phyloP scores from a whole-genome alignment of 1,140 invertebrate species.

The Hormaphis cornu region DNA sequence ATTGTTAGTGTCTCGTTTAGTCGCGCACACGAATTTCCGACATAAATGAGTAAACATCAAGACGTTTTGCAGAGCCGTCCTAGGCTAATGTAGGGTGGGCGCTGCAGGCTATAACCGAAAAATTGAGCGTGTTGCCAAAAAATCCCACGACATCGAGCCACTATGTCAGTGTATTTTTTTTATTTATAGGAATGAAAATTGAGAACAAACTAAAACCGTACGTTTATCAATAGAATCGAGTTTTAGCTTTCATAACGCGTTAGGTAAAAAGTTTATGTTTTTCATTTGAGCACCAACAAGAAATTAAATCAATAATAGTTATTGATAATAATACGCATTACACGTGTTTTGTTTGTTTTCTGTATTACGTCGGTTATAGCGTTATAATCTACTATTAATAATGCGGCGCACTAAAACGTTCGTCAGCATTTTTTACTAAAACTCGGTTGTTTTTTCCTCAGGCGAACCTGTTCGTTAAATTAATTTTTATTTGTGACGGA shows the following conservation, averaged over 20 bases:
- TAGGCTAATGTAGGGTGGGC: neutral
- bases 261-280: too few species aligned
- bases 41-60: conserved; percentile 3
- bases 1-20: neutral
- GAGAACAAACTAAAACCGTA: conserved; percentile 6
- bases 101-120: neutral
- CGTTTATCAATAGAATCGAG: neutral
- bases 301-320: too few species aligned
- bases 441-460: too few species aligned
- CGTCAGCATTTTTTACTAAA: too few species aligned
- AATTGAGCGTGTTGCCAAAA: neutral
- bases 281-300: too few species aligned
- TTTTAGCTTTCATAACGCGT: neutral
- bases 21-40: neutral
- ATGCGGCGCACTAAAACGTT: too few species aligned
- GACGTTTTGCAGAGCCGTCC: neutral
- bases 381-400: too few species aligned
- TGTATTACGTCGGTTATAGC: too few species aligned
- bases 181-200: conserved; percentile 2
- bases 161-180: conserved; percentile 5
- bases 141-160: neutral
- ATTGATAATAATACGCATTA: too few species aligned
- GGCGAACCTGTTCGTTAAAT: too few species aligned
- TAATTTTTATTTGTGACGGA: too few species aligned
- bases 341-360: too few species aligned